phyloP scores from a whole-genome alignment of 2,888 invertebrate genomes.

The Pristionchus entomophagus region DNA sequence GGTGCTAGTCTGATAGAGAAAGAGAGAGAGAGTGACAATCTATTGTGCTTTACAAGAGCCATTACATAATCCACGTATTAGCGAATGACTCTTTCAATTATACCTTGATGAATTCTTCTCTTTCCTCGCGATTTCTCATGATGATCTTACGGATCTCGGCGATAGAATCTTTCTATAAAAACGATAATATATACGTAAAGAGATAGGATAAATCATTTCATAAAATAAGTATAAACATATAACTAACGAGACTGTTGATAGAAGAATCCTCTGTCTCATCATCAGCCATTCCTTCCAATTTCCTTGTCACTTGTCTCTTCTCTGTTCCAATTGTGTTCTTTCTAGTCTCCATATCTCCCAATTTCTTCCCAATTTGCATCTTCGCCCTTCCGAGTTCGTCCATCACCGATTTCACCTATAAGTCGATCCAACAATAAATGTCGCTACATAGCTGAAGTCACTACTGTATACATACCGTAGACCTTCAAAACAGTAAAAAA shows the following conservation, averaged over 20 bases:
- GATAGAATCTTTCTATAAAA: background rate
- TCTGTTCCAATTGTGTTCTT: background rate
- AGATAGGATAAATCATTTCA: no score
- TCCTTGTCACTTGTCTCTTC: background rate
- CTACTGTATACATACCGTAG: no score
- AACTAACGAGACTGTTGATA: constrained; percentile 9
- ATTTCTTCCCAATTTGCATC: background rate
- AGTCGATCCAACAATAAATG: no score
- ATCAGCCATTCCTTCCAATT: constrained; percentile 9
- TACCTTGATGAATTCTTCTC: background rate
- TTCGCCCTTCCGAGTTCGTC: background rate
- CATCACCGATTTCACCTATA: background rate
- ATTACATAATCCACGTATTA: no score
- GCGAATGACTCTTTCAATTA: no score
- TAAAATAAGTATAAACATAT: background rate
- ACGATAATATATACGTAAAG: background rate
- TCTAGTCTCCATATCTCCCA: background rate
- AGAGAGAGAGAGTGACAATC: no score
- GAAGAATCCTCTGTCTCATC: background rate
- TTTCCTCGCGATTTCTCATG: background rate
- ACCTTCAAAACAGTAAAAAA: no score
- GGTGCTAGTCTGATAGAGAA: background rate
- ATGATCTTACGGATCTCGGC: background rate
- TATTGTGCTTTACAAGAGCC: no score
- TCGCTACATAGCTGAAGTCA: no score